Conservation (phyloP, 2,113 vertebrate species). For the Mesitornis unicolor region DNA sequence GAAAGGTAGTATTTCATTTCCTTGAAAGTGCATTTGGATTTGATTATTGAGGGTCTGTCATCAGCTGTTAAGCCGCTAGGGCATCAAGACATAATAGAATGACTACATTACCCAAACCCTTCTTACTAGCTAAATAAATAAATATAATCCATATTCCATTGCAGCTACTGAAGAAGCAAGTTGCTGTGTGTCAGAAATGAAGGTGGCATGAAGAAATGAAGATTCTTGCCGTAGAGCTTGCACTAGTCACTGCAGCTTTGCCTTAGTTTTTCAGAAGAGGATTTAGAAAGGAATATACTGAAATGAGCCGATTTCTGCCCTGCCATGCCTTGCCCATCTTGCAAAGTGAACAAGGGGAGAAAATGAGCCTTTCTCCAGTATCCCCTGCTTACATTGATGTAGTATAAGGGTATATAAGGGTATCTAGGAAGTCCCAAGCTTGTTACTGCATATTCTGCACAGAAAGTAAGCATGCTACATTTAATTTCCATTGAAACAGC, state of each 20-base stretch:
- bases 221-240: background rate
- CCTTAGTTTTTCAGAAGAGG: background rate
- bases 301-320: background rate
- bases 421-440: background rate
- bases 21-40: background rate
- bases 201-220: background rate
- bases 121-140: background rate
- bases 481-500: background rate
- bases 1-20: background rate
- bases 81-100: background rate
- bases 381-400: background rate
- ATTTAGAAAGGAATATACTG: background rate
- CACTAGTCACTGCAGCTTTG: background rate
- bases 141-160: background rate
- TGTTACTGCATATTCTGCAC: background rate
- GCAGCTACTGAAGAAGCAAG: background rate
- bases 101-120: background rate
- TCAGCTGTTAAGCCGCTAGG: background rate
- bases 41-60: background rate
- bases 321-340: background rate
- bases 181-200: background rate
- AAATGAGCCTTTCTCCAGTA: background rate
- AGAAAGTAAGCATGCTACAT: background rate
- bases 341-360: background rate
- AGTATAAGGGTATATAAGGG: background rate